Conservation (phyloP, 2,888 invertebrate species). For the Lepeophtheirus nordmannii region DNA sequence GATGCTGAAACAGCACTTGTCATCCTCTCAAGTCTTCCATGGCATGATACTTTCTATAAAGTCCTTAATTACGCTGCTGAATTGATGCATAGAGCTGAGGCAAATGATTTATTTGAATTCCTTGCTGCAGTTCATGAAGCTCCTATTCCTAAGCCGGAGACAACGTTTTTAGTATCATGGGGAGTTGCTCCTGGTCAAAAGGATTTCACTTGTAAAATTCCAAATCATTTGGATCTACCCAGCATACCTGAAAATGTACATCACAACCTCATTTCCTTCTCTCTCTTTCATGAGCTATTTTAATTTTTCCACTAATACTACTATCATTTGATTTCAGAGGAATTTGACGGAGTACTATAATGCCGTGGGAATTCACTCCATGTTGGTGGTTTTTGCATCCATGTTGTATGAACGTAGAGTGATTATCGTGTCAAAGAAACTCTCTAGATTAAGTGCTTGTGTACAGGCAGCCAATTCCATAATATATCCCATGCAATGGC, state of each 20-base stretch:
- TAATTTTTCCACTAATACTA: neutral
- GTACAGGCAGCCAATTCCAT: slow-evolving; percentile 75
- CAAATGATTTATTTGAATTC: slow-evolving; percentile 45
- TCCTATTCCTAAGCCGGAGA: slow-evolving; percentile 52
- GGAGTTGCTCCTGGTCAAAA: slow-evolving; percentile 38
- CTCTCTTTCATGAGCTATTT: neutral
- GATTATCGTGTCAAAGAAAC: slow-evolving; percentile 72
- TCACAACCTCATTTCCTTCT: neutral
- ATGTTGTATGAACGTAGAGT: slow-evolving; percentile 85
- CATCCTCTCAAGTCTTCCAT: slow-evolving; percentile 73
- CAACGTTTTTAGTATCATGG: slow-evolving; percentile 46
- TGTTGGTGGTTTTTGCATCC: slow-evolving; percentile 89
- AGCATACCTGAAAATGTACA: slow-evolving; percentile 85
- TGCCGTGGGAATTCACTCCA: slow-evolving; percentile 82
- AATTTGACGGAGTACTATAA: slow-evolving; percentile 94
- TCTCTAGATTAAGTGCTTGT: slow-evolving; percentile 76
- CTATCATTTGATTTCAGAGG: slow-evolving; percentile 45
- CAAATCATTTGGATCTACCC: slow-evolving; percentile 65
- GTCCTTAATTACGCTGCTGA: slow-evolving; percentile 66
- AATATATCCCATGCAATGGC: slow-evolving; percentile 96
- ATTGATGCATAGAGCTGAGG: slow-evolving; percentile 47
- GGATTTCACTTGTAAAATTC: slow-evolving; percentile 35
- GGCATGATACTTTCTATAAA: slow-evolving; percentile 93
- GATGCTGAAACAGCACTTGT: slow-evolving; percentile 69
- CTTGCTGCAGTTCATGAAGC: slow-evolving; percentile 50